Evolutionary conservation across 2,113 vertebrate genomes (phyloP).

Genomic region (Siphamia tubifer): DNA sequence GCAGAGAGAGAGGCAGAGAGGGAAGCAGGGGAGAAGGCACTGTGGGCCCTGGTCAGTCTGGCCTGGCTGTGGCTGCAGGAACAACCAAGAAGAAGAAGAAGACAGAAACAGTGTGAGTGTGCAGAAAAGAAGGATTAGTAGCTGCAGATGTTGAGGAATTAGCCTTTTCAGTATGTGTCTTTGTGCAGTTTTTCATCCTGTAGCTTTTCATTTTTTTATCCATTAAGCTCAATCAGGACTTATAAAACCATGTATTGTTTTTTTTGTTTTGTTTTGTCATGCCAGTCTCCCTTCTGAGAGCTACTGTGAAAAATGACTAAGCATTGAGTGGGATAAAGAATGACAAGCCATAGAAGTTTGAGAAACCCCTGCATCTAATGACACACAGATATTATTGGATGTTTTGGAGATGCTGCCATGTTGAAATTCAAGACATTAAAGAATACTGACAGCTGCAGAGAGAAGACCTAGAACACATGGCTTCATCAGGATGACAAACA

Average conservation of each 20-base stretch:
- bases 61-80: slow-evolving; percentile 80
- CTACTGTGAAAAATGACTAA: slow-evolving; percentile 34
- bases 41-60: slow-evolving; percentile 94
- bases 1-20: slow-evolving; percentile 93
- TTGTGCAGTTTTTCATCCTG: slow-evolving; percentile 8
- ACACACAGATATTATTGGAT: background rate
- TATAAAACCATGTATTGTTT: slow-evolving; percentile 37
- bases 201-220: slow-evolving; percentile 19
- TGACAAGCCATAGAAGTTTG: slow-evolving; percentile 23
- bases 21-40: slow-evolving; percentile 95
- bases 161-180: background rate
- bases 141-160: slow-evolving; percentile 11
- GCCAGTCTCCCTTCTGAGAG: slow-evolving; percentile 9
- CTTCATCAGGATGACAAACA: no score
- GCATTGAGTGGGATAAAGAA: slow-evolving; percentile 5
- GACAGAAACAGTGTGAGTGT: background rate
- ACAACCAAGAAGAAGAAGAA: background rate
- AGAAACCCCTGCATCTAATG: background rate
- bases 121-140: slow-evolving; percentile 19
- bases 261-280: no score
- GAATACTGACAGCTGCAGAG: background rate
- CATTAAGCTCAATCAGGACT: slow-evolving; percentile 20
- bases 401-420: background rate
- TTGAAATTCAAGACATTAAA: background rate
- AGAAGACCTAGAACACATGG: no score